A percentile compares a stretch with the other conserved stretches of the same genome.
Conservation (phyloP, 2,797 vertebrate species). For the Capromys pilorides region DNA sequence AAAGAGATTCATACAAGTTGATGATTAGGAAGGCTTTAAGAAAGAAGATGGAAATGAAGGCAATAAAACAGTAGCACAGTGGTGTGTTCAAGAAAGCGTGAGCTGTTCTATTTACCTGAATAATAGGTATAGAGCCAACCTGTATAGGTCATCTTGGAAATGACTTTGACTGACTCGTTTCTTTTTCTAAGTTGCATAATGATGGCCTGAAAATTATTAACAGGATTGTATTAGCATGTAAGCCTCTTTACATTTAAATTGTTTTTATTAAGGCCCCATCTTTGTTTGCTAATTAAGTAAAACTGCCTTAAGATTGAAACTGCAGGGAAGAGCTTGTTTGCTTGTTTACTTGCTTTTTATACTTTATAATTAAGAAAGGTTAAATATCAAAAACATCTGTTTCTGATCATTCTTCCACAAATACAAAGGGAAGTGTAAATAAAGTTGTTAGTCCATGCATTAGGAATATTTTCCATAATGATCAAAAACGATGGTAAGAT, state of each 20-base stretch:
- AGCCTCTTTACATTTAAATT: slow-evolving; percentile 26
- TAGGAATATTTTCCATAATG: slow-evolving; percentile 42
- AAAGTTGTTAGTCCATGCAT: slow-evolving; percentile 1
- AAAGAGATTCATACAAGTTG: background rate
- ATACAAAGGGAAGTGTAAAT: background rate
- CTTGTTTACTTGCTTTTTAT: slow-evolving; percentile 41
- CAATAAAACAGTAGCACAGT: background rate
- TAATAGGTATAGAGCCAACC: background rate
- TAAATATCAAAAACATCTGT: background rate
- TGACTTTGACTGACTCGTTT: background rate
- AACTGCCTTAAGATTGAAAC: background rate
- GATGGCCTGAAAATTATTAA: background rate
- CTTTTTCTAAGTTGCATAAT: slow-evolving; percentile 35
- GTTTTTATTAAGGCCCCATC: background rate
- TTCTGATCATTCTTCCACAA: slow-evolving; percentile 37
- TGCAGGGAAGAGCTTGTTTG: background rate
- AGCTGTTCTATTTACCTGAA: background rate
- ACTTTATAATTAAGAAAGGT: slow-evolving; percentile 41
- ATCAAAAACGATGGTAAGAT: background rate
- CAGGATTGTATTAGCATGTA: background rate
- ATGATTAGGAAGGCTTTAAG: background rate
- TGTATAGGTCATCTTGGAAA: background rate
- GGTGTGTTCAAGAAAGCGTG: background rate
- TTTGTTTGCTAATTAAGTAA: slow-evolving; percentile 47
- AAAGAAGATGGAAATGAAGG: slow-evolving; percentile 29